Evolutionary conservation across 1,140 invertebrate genomes (phyloP), one percentile per base, ranked within the genome.

Genomic region (Alviniconcha marisindica): DNA sequence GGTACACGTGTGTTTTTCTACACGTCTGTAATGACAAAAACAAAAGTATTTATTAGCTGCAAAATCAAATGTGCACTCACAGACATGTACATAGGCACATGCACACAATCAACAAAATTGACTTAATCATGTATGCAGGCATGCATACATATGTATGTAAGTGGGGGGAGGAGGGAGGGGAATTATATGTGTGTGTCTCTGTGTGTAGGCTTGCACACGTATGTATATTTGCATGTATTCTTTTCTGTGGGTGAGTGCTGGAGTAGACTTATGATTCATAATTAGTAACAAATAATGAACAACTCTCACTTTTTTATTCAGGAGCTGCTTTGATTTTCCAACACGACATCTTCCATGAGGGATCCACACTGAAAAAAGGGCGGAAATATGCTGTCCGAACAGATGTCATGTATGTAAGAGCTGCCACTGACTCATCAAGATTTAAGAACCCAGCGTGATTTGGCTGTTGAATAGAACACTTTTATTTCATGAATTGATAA

Each of bases 341-440:
- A 85, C 90, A 91, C 80, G 81, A 87, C 51, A 87, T 91, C 1
- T 74, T 85, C 28, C 90, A 91, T 36, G 90, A 91, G 73, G 90
- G 90, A 31, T 88, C 88, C 1, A 38, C 36, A 36, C 79, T 91
- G 63, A 73, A 66, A 36, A 71, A 86, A 40, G 90, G 90, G 21
- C 63, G 86, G 24, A 91, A 91, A 81, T 91, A 90, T 60, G 60
- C 86, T 0, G 80, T 90, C 12, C 31, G 89, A 51, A 88, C 90
- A 0, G 90, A 91, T 77, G 85, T 91, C 28, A 91, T 91, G 90
- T 90, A 85, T 60, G 5, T 4, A 18, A 48, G 18, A 48, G 44
- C 44, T 10, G 44, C 44, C 44, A n/a, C n/a, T n/a, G n/a, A n/a
- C n/a, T n/a, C n/a, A n/a, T n/a, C n/a, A n/a, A n/a, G n/a, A n/a